Conservation (phyloP, 2,888 invertebrate genomes). For the Eupithecia tripunctaria region DNA sequence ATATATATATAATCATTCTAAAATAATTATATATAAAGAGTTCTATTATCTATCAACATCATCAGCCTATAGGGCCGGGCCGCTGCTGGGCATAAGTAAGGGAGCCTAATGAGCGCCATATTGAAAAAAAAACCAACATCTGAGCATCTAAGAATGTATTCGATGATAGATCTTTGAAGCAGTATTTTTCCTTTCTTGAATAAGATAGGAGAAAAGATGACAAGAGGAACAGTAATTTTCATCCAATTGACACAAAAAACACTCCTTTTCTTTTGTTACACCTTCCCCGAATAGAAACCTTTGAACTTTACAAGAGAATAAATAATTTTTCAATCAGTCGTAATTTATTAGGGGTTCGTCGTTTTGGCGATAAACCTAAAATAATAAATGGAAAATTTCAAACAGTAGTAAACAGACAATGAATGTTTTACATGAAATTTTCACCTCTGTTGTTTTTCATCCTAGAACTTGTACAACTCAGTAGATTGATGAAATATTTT, state of each 20-base stretch:
- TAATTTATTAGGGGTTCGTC: not conserved
- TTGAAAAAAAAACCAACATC: not conserved
- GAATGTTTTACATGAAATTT: not conserved
- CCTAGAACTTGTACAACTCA: not conserved
- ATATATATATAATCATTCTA: too few relatives aligned
- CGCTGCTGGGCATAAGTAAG: too few relatives aligned
- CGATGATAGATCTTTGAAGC: not conserved
- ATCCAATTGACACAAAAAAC: not conserved
- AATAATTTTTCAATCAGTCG: conserved; percentile 3
- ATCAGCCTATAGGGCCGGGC: too few relatives aligned
- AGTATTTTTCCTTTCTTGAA: not conserved
- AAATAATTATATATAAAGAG: too few relatives aligned
- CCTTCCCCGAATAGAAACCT: not conserved
- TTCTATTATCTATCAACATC: too few relatives aligned
- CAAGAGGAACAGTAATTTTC: not conserved
- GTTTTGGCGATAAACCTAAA: not conserved
- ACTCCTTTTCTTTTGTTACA: conserved; percentile 1
- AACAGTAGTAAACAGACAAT: too few relatives aligned
- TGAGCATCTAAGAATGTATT: not conserved
- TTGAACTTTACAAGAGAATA: conserved; percentile 6
- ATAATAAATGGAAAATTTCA: not conserved
- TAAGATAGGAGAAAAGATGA: not conserved
- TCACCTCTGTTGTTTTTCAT: not conserved
- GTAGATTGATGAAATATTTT: not conserved
- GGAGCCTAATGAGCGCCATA: not conserved